phyloP scores from a whole-genome alignment of 1,140 invertebrate genomes.

The Atta cephalotes region DNA sequence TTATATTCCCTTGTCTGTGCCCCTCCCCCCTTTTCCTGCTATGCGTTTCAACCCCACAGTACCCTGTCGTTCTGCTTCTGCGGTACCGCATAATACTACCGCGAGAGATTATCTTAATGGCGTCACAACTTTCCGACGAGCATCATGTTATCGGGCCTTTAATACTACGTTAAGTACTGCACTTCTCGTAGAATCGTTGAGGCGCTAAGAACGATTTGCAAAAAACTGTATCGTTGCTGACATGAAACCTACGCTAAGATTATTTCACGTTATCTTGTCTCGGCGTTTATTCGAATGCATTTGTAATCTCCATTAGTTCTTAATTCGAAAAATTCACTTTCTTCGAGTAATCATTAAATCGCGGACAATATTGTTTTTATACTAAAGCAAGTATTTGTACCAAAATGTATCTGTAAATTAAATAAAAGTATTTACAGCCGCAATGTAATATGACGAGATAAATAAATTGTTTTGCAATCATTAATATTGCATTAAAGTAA shows the following conservation, averaged over 20 bases:
- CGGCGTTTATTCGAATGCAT: conserved; percentile 41
- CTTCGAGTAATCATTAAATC: conserved; percentile 27
- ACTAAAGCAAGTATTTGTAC: neutral
- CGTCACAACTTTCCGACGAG: conserved; percentile 73
- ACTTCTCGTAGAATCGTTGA: conserved; percentile 40
- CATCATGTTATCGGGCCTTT: conserved; percentile 70
- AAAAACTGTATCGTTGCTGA: conserved; percentile 42
- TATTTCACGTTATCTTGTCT: conserved; percentile 47
- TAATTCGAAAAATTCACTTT: conserved; percentile 37
- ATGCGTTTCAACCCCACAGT: neutral
- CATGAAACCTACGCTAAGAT: conserved; percentile 50
- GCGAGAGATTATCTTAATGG: conserved; percentile 78
- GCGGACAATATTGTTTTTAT: neutral
- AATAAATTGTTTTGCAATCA: conserved; percentile 20
- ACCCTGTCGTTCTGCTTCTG: conserved; percentile 43
- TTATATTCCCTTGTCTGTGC: conserved; percentile 17
- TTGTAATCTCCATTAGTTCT: conserved; percentile 38
- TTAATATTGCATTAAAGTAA: neutral
- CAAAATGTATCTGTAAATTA: conserved; percentile 19
- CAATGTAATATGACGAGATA: neutral
- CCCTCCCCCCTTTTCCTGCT: neutral
- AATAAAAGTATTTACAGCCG: conserved; percentile 6
- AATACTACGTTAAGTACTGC: conserved; percentile 67
- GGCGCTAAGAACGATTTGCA: conserved; percentile 47
- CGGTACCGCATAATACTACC: conserved; percentile 55